Percentiles rank a stretch among this genome's conserved stretches.
Conservation (phyloP, 2,888 invertebrate genomes). For the Odontocerum albicorne region DNA sequence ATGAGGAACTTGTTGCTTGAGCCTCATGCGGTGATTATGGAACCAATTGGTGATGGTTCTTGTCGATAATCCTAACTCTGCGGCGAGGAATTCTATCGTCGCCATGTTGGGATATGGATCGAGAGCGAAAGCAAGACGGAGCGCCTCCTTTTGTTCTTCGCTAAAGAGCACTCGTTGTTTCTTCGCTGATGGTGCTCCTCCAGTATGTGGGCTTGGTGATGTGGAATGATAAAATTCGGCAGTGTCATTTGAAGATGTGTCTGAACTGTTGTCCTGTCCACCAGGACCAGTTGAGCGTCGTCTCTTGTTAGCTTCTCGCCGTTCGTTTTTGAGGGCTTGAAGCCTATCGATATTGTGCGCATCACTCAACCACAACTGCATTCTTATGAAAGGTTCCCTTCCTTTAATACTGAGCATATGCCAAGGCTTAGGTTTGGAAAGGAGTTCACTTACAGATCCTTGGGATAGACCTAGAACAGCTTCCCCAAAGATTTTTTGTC, state of each 20-base stretch:
- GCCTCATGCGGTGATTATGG: conserved; percentile 98
- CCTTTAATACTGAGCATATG: conserved; percentile 98
- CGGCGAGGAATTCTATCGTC: conserved; percentile 93
- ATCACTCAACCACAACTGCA: conserved; percentile 97
- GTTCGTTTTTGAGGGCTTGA: conserved; percentile 87
- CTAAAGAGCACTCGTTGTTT: conserved; percentile 96
- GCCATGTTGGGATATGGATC: conserved; percentile 98
- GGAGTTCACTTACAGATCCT: conserved; percentile 94
- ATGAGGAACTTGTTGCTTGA: conserved; percentile 88
- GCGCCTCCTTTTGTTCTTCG: conserved; percentile 97
- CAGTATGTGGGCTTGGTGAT: conserved; percentile 71
- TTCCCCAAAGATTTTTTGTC: conserved; percentile 98
- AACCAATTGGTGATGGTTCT: conserved; percentile 99
- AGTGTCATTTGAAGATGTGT: conserved; percentile 86
- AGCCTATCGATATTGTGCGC: conserved; percentile 92
- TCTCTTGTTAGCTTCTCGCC: conserved; percentile 88
- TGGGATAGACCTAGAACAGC: conserved; percentile 95
- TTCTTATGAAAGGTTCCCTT: conserved; percentile 92
- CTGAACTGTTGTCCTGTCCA: conserved; percentile 83
- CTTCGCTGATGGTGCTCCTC: conserved; percentile 83
- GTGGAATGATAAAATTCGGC: conserved; percentile 87
- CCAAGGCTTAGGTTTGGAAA: conserved; percentile 99
- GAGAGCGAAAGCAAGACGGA: conserved; percentile 89
- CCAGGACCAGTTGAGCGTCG: conserved; percentile 81
- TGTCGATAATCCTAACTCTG: conserved; percentile 86